Evolutionary conservation across 2,888 invertebrate genomes (phyloP).

Genomic region (Amblyjoppa fuscipennis): DNA sequence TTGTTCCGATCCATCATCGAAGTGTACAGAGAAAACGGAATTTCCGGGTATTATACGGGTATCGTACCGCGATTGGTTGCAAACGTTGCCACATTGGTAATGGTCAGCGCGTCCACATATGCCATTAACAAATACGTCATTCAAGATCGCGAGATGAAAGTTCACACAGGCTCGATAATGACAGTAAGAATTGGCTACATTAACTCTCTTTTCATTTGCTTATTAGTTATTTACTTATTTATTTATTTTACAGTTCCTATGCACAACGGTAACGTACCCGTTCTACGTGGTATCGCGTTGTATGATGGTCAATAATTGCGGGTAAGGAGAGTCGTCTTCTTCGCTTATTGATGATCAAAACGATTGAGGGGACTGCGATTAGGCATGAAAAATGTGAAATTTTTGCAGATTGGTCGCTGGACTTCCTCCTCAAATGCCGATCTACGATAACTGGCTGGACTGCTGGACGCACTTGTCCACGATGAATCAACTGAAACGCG

Average conservation of each 20-base stretch:
- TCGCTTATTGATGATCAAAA: background rate
- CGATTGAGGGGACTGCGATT: background rate
- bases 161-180: slow-evolving; percentile 87
- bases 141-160: slow-evolving; percentile 89
- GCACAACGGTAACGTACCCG: slow-evolving; percentile 95
- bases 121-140: slow-evolving; percentile 93
- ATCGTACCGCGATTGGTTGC: slow-evolving; percentile 94
- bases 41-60: slow-evolving; percentile 95
- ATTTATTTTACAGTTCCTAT: slow-evolving; percentile 88
- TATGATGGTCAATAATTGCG: slow-evolving; percentile 94
- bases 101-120: slow-evolving; percentile 92
- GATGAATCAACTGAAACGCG: slow-evolving; percentile 93
- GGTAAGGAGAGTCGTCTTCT: slow-evolving; percentile 84
- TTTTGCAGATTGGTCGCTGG: slow-evolving; percentile 91
- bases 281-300: slow-evolving; percentile 96
- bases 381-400: background rate
- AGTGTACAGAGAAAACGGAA: slow-evolving; percentile 94
- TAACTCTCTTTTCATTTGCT: background rate
- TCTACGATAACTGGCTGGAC: slow-evolving; percentile 92
- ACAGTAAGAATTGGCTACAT: slow-evolving; percentile 85
- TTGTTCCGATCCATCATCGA: slow-evolving; percentile 91
- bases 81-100: slow-evolving; percentile 92
- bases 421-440: slow-evolving; percentile 93
- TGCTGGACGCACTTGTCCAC: slow-evolving; percentile 93
- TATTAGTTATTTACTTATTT: background rate